Conservation (phyloP, 2,888 invertebrate species). For the Leptarthrus brevirostris region DNA sequence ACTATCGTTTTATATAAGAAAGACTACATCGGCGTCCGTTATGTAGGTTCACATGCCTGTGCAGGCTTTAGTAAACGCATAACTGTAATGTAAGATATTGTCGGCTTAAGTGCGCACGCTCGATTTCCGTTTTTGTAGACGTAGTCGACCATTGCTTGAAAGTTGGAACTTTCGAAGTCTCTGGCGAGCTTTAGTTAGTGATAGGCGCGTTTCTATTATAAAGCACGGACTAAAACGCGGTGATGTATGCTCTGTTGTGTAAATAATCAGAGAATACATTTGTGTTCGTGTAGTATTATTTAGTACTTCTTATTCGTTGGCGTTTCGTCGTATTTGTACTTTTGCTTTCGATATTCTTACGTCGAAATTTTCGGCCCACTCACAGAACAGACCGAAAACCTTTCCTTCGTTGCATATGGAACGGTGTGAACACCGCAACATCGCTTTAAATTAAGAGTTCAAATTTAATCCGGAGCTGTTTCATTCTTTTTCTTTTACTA, state of each 20-base stretch:
- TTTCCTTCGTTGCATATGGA: conserved; percentile 38
- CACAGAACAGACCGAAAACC: conserved; percentile 20
- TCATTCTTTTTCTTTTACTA: conserved; percentile 7
- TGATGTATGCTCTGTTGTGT: no score
- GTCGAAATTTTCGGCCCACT: conserved; percentile 28
- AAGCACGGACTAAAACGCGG: no score
- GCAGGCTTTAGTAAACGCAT: neutral
- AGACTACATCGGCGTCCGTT: neutral
- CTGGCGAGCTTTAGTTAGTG: conserved; percentile 21
- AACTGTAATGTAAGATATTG: conserved; percentile 7
- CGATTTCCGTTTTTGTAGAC: conserved; percentile 7
- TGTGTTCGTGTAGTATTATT: no score
- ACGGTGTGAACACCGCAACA: conserved; percentile 32
- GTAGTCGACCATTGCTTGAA: neutral
- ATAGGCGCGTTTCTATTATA: conserved; percentile 7
- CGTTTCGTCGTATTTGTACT: conserved; percentile 22
- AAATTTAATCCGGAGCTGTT: conserved; percentile 27
- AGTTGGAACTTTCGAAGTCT: conserved; percentile 27
- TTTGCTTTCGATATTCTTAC: conserved; percentile 42
- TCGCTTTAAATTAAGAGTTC: conserved; percentile 7
- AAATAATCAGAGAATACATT: no score
- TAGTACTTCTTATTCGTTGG: conserved; percentile 9
- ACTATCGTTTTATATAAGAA: conserved; percentile 36
- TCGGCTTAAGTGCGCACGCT: conserved; percentile 5
- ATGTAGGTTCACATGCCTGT: no score